Percentiles rank a stretch among this genome's conserved stretches.
phyloP scores from a whole-genome alignment of 2,888 invertebrate genomes.

The Alcis repandata region DNA sequence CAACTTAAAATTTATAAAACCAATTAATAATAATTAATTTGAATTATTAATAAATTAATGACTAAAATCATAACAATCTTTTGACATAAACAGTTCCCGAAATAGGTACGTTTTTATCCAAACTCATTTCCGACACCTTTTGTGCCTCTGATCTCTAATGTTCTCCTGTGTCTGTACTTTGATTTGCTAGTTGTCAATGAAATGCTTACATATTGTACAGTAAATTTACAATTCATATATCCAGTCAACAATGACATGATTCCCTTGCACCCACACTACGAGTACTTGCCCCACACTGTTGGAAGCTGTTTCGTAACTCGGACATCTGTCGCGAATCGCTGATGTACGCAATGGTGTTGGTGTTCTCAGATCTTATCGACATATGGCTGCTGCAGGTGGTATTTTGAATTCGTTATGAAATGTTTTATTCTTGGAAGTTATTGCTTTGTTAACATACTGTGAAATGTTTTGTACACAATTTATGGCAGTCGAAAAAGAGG shows the following conservation, averaged over 20 bases:
- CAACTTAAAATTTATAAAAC: too few relatives aligned
- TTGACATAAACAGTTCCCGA: too few relatives aligned
- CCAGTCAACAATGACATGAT: slow-evolving; percentile 41
- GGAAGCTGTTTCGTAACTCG: slow-evolving; percentile 63
- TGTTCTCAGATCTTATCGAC: slow-evolving; percentile 54
- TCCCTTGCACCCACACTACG: slow-evolving; percentile 47
- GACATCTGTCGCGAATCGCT: slow-evolving; percentile 72
- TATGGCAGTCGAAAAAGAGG: neutral
- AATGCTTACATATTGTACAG: too few relatives aligned
- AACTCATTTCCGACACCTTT: too few relatives aligned
- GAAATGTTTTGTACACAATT: slow-evolving; percentile 14
- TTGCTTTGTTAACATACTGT: slow-evolving; percentile 16
- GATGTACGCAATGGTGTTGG: slow-evolving; percentile 60
- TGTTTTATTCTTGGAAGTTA: slow-evolving; percentile 6
- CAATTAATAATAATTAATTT: too few relatives aligned
- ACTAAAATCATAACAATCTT: too few relatives aligned
- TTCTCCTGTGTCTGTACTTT: too few relatives aligned
- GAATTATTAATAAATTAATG: too few relatives aligned
- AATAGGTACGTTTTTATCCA: too few relatives aligned
- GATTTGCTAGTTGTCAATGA: too few relatives aligned
- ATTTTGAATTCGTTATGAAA: slow-evolving; percentile 32
- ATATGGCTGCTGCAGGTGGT: slow-evolving; percentile 36
- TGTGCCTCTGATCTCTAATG: too few relatives aligned
- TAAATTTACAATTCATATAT: neutral
- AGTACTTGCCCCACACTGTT: neutral